These are phyloP conservation scores for Enteromius paludinosus DNA, from an alignment of 2,797 vertebrate species.

Conservation along the genomic window DNA sequence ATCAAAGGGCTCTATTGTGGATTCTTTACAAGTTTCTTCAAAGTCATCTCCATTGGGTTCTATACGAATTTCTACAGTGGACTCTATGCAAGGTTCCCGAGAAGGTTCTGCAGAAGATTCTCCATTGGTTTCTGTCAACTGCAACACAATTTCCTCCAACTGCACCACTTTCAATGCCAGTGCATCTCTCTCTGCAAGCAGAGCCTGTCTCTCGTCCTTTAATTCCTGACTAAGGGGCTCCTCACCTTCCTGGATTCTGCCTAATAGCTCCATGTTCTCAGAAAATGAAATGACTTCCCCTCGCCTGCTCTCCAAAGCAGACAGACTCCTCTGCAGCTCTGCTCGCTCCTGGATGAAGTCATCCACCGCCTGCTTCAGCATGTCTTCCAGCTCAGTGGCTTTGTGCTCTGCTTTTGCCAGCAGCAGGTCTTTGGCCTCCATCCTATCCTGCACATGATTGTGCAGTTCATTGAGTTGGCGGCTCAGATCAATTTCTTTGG, in stretches of 20 bases:
- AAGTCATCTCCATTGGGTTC: neutral
- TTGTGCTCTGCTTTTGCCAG: constrained; percentile 68
- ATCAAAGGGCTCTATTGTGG: neutral
- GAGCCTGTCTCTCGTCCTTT: constrained; percentile 76
- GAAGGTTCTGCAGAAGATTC: neutral
- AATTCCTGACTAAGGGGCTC: constrained; percentile 69
- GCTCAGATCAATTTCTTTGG: constrained; percentile 76
- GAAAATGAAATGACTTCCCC: constrained; percentile 60
- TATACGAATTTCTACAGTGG: neutral
- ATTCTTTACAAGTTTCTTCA: constrained; percentile 7
- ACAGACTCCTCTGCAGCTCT: constrained; percentile 69
- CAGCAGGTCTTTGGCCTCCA: constrained; percentile 70
- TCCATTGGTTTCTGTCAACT: neutral
- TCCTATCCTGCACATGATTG: constrained; percentile 72
- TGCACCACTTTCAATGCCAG: constrained; percentile 71
- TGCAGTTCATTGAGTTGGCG: constrained; percentile 79
- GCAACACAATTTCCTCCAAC: constrained; percentile 65
- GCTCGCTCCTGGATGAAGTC: constrained; percentile 78
- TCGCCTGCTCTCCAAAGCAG: constrained; percentile 71
- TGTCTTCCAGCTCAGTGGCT: constrained; percentile 65
- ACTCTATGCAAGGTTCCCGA: neutral
- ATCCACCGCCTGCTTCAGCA: constrained; percentile 71
- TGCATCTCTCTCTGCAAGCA: constrained; percentile 70
- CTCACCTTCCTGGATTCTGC: constrained; percentile 76
- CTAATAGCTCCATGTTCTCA: constrained; percentile 71